phyloP scores from a whole-genome alignment of 1,140 invertebrate species.

The Adelges cooleyi region DNA sequence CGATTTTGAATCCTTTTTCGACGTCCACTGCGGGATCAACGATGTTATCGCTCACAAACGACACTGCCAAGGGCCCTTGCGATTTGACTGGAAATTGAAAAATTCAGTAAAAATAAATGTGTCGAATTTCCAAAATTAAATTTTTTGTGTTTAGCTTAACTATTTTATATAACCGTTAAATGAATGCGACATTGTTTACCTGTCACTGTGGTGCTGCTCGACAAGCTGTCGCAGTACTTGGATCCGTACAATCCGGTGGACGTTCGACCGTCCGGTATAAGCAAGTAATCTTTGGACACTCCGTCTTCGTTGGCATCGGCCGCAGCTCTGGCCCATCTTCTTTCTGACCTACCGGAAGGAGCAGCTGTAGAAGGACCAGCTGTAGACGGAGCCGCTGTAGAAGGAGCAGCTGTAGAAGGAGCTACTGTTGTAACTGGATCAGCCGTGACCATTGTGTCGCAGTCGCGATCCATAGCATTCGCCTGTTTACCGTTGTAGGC shows the following conservation, averaged over 20 bases:
- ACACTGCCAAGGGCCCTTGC: background rate
- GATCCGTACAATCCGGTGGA: background rate
- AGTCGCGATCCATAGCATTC: background rate
- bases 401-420: no score
- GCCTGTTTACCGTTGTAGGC: background rate
- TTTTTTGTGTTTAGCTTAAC: no score
- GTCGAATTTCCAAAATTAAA: no score
- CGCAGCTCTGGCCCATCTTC: no score
- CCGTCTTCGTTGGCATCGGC: no score
- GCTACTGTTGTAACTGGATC: no score
- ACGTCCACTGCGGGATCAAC: background rate
- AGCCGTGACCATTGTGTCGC: background rate
- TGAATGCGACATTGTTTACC: no score
- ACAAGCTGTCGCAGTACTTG: background rate
- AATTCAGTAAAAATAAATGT: background rate
- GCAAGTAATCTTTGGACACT: background rate
- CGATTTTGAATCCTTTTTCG: constrained; percentile 9
- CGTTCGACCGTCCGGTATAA: constrained; percentile 5
- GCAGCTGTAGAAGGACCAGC: no score
- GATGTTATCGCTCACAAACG: constrained; percentile 1
- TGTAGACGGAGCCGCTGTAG: no score
- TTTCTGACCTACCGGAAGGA: no score
- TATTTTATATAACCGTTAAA: no score
- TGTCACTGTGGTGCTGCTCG: background rate
- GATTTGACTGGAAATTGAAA: background rate